Evolutionary conservation across 2,888 invertebrate species (phyloP), one percentile per base, ranked within the genome.

Genomic region (Isoperla grammatica): DNA sequence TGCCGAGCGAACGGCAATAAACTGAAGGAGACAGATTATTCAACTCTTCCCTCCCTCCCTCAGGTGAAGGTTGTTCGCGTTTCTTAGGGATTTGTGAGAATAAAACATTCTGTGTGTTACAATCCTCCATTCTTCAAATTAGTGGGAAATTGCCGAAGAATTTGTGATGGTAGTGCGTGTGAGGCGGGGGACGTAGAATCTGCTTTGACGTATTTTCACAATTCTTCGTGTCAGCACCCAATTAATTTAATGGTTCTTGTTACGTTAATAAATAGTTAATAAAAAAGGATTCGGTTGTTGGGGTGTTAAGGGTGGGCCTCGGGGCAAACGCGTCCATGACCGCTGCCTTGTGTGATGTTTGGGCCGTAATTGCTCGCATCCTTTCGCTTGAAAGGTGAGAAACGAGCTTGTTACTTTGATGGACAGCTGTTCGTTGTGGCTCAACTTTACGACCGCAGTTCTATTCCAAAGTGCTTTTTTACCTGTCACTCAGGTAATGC

Each of bases 201-300:
- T 50, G 35, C 11, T 48, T 50, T 15, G 35, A 13, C 4, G 23
- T 29, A 6, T 50, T 50, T 50, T 23, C 29, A 11, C 49, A 6
- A 12, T 37, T 39, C 20, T 15, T 37, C 37, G 23, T 56, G 39
- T 58, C 58, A 53, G 23, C 58, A 58, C 58, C 58, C 39, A 22
- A 50, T 58, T 50, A 58, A 40, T 23, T 40, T 58, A 58, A 58
- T 50, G 40, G 23, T 17, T 35, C 22, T 9, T 48, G 46, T 48
- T 49, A 45, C 17, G 57, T 48, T 49, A 57, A 57, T 46, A 46
- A 50, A 58, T 59, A 45, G 22, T 59, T 53, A 37, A 29, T 29
- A 29, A 8, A 39, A 53, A 53, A 53, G 37, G 20, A 53, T 53
- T 37, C n/a, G 13, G 53, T 39, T 19, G n/a, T 19, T 13, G 15